These are phyloP conservation scores for Drosophila hamatofila DNA, from an alignment of 2,888 invertebrate species.

Conservation along the genomic window DNA sequence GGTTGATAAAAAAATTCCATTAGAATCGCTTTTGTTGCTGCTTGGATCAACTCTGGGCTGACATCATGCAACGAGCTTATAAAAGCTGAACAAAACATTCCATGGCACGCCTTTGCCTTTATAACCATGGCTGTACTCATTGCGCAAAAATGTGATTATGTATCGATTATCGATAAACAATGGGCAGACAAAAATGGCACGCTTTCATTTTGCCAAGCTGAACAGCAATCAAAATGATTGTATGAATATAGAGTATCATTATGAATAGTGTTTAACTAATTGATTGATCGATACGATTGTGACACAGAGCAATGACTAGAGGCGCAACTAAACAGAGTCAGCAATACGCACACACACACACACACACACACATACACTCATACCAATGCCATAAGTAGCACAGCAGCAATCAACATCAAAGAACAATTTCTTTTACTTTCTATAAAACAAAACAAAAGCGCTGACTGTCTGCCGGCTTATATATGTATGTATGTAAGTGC, in stretches of 20 bases:
- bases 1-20: slow-evolving; percentile 7
- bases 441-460: slow-evolving; percentile 68
- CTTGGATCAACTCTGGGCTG: slow-evolving; percentile 13
- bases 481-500: slow-evolving; percentile 26
- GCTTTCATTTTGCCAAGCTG: slow-evolving; percentile 67
- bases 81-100: slow-evolving; percentile 27
- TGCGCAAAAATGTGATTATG: slow-evolving; percentile 65
- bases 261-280: slow-evolving; percentile 65
- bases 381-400: slow-evolving; percentile 51
- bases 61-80: slow-evolving; percentile 38
- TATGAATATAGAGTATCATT: slow-evolving; percentile 31
- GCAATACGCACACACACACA: not conserved
- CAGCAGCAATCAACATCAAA: slow-evolving; percentile 60
- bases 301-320: slow-evolving; percentile 22
- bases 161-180: slow-evolving; percentile 46
- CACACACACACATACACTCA: not conserved
- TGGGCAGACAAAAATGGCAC: slow-evolving; percentile 53
- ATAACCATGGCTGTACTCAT: slow-evolving; percentile 37
- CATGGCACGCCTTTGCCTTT: slow-evolving; percentile 49
- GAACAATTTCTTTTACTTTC: slow-evolving; percentile 80
- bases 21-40: slow-evolving; percentile 1
- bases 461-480: slow-evolving; percentile 35
- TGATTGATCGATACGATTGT: slow-evolving; percentile 63
- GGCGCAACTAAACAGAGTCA: slow-evolving; percentile 9
- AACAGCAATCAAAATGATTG: slow-evolving; percentile 53